Base-by-base conservation (phyloP, 2,113 vertebrate species). In the Murina feae region DNA sequence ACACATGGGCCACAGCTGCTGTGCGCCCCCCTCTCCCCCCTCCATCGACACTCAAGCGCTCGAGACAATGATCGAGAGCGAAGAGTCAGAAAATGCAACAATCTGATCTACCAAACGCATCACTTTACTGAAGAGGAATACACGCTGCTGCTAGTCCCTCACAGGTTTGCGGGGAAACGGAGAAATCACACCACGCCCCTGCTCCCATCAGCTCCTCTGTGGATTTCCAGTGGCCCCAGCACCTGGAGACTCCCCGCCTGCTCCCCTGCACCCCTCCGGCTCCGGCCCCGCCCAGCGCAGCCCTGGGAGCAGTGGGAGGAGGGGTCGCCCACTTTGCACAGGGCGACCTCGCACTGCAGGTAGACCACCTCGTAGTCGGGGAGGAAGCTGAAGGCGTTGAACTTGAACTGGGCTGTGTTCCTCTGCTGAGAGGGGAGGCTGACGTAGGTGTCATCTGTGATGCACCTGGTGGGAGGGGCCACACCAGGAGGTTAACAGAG, bases 341-440 rank as follows among this genome's bases (percentile, higher is more conserved):
- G 95, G 0, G 97, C 35, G 1, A 99, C 87, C 80, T 97, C 97
- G 97, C 99, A 99, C 93, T 89, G 98, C 4, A 99, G 79, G 92
- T 99, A 99, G 49, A 98, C 89, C 0, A 93, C 32, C 0, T 97
- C 65, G 2, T 98, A 89, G 28, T 30, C 92, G 12, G 96, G 91
- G 30, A 98, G 88, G 89, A 99, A 99, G 2, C 97, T 90, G 89
- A 98, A 98, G 82, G 97, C 87, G 8, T 80, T 97, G 96, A 99
- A 98, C 6, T 6, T 93, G 98, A 99, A 98, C 35, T 80, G 98
- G 79, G 97, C 84, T 0, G 71, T 79, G 17, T 95, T 95, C 1
- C 17, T 39, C 60, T 76, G 75, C 28, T 82, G 79, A 10, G 91
- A 90, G 9, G 2, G 25, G 42, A 98, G 97, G 21, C 49, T 78